Evolutionary conservation across 2,888 invertebrate species (phyloP).

Genomic region (Lamellibrachia columna): DNA sequence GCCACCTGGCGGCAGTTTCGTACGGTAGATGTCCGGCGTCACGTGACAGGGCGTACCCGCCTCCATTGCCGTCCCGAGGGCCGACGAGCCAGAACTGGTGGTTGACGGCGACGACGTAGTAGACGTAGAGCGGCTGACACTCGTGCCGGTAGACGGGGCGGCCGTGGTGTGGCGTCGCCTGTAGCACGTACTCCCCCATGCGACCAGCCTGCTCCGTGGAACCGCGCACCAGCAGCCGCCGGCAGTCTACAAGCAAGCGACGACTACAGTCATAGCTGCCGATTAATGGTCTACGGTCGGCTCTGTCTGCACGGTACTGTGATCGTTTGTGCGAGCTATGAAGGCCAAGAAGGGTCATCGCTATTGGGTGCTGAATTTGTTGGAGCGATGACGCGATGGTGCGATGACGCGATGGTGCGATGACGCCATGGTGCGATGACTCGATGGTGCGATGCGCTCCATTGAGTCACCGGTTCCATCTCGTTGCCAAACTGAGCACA

Average conservation of each 20-base stretch:
- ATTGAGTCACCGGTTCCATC: too few relatives aligned
- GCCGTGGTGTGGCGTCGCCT: background rate
- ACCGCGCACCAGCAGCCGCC: background rate
- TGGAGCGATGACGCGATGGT: too few relatives aligned
- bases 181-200: background rate
- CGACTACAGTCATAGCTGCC: too few relatives aligned
- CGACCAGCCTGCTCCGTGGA: background rate
- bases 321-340: too few relatives aligned
- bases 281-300: too few relatives aligned
- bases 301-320: too few relatives aligned
- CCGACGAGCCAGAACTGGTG: background rate
- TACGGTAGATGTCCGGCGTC: background rate
- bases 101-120: background rate
- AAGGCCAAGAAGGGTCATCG: too few relatives aligned
- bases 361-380: too few relatives aligned
- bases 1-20: background rate
- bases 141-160: background rate
- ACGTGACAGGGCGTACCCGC: background rate
- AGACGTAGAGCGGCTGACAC: background rate
- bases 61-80: background rate
- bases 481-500: too few relatives aligned
- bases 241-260: background rate
- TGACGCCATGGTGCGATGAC: too few relatives aligned
- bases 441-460: too few relatives aligned
- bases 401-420: too few relatives aligned